Base-by-base conservation (phyloP, 2,113 vertebrate genomes). In the Protomyctophum bolini region DNA sequence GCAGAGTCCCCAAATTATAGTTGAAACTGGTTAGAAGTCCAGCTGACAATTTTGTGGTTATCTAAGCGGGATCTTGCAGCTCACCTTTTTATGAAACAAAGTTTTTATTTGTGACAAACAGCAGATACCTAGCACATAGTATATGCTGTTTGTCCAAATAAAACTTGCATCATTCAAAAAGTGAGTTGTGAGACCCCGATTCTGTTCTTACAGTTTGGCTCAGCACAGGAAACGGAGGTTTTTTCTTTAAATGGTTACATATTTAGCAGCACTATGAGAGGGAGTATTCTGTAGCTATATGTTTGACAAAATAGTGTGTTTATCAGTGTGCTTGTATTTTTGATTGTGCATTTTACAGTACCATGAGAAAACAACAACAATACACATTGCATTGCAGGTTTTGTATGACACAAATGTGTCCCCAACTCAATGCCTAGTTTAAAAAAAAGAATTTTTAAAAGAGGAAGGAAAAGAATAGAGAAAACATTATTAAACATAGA, bases 291-390 rank as follows among this genome's bases (percentile, higher is more conserved):
- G 66, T 55, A 62, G 57, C 67, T 4, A 41, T 41, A 50, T 49
- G 47, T 64, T 79, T 45, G 14, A 66, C 21, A 63, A 33, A 69
- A 73, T 62, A 66, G 51, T 75, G 66, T 72, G 68, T 76, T 63
- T 41, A 72, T 55, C n/a, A 77, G 68, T 89, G 79, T 85, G 80
- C 80, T 79, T 78, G 69, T 73, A 62, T 63, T 47, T 74, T 45
- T 11, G 56, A 70, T 51, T 67, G 58, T 81, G 66, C 51, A 49
- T 58, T 74, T 76, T 63, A 64, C 52, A 47, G 10, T 58, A 69
- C 60, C 47, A 64, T 45, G 61, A 80, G 70, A 66, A 85, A 79
- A 75, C 72, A 68, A 77, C 64, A 55, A 64, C 58, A 66, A 66
- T 52, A 68, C 75, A 76, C 57, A 67, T 85, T 80, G 82, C 72